Evolutionary conservation across 2,797 vertebrate genomes (phyloP).

Genomic region (Eleutherodactylus coqui): DNA sequence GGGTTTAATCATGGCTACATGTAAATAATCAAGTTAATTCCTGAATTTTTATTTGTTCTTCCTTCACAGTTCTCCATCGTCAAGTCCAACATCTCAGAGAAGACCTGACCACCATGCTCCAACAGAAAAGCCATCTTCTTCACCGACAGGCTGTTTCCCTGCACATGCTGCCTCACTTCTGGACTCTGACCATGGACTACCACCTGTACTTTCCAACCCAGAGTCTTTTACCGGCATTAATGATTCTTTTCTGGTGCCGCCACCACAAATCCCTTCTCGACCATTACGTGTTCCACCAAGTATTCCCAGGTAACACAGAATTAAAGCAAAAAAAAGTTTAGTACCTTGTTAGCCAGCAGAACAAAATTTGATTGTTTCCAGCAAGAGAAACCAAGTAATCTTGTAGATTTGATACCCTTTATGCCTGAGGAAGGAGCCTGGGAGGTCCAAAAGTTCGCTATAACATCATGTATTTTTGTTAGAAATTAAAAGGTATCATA

Average conservation of each 20-base stretch:
- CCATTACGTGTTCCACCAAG: conserved; percentile 78
- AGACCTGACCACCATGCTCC: conserved; percentile 70
- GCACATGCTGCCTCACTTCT: conserved; percentile 75
- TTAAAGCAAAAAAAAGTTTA: too few species aligned
- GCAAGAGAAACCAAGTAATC: too few species aligned
- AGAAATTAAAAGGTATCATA: too few species aligned
- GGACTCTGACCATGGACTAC: conserved; percentile 76
- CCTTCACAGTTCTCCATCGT: conserved; percentile 80
- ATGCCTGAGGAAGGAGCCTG: too few species aligned
- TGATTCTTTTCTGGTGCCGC: conserved; percentile 75
- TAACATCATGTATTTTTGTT: too few species aligned
- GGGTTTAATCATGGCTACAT: background rate
- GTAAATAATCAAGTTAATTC: background rate
- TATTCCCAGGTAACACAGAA: conserved; percentile 85
- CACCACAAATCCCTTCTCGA: conserved; percentile 76
- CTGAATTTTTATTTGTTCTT: background rate
- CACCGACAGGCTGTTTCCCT: conserved; percentile 69
- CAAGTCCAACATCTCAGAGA: conserved; percentile 80
- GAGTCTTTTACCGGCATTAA: conserved; percentile 81
- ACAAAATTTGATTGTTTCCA: too few species aligned
- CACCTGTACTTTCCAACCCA: conserved; percentile 81
- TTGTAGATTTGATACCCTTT: too few species aligned
- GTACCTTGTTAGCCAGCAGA: too few species aligned
- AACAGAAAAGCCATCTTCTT: conserved; percentile 65
- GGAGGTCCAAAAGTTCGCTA: too few species aligned